A percentile compares a stretch with the other conserved stretches of the same genome.
Evolutionary conservation across 2,888 invertebrate species (phyloP).

Genomic region (Apodemia hepburni): DNA sequence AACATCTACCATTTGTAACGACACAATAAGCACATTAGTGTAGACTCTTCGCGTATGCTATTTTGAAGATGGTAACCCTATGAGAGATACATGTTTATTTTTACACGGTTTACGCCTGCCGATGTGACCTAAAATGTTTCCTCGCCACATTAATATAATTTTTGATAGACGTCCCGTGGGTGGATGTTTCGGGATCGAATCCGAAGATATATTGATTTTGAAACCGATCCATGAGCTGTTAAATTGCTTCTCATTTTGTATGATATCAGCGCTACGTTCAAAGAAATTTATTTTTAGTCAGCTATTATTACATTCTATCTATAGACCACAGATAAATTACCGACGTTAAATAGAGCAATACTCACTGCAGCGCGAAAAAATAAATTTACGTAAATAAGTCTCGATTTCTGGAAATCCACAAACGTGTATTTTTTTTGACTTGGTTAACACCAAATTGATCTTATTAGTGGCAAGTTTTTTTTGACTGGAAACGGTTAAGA

Average conservation of each 20-base stretch:
- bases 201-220: slow-evolving; percentile 17
- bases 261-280: not conserved
- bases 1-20: too few relatives aligned
- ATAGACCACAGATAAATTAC: not conserved
- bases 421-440: too few relatives aligned
- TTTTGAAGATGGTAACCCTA: not conserved
- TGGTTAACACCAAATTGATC: too few relatives aligned
- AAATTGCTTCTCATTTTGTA: slow-evolving; percentile 4
- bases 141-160: slow-evolving; percentile 56
- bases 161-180: slow-evolving; percentile 44
- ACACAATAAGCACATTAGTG: too few relatives aligned
- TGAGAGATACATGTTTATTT: slow-evolving; percentile 31
- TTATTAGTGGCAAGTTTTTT: too few relatives aligned
- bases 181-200: slow-evolving; percentile 25
- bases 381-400: too few relatives aligned
- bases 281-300: slow-evolving; percentile 1
- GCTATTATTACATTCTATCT: not conserved
- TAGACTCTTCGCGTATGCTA: not conserved
- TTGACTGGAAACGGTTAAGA: too few relatives aligned
- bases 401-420: too few relatives aligned
- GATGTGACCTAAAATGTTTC: slow-evolving; percentile 52
- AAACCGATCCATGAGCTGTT: slow-evolving; percentile 11
- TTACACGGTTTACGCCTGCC: slow-evolving; percentile 35
- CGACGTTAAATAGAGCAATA: not conserved
- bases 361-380: not conserved